Evolutionary conservation across 2,797 vertebrate species (phyloP), one percentile per base, ranked within the genome.

Genomic region (Halcyon smyrnensis): DNA sequence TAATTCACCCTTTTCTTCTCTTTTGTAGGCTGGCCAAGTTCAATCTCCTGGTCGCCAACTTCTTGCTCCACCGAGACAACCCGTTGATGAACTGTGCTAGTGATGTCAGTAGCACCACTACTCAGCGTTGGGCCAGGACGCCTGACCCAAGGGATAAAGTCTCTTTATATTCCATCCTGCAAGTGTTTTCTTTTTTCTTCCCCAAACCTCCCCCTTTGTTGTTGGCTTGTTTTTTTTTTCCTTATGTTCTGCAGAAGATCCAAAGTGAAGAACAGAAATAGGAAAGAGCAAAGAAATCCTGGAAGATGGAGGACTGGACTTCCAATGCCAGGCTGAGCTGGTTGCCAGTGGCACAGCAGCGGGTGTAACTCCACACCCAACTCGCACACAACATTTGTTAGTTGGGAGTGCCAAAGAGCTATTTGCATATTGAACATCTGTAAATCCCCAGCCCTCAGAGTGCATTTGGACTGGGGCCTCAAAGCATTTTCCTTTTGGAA

Each of bases 101-200:
- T 97, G 95, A 97, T 96, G 95, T 96, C 91, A 97, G 87, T 90
- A 96, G 95, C 90, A 94, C 93, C 92, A 85, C 93, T 97, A 94
- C 95, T 94, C 94, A 95, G 95, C 1, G 5, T 15, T 94, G 90
- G 88, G 89, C 89, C 90, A 91, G 74, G 57, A 83, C 0, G 11
- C 17, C 67, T 76, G 57, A 88, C 89, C 53, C 1, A 0, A 45
- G 82, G 91, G 71, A 95, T 64, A 95, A 90, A 94, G 87, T 76
- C 92, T 87, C 75, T 96, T 94, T 96, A 92, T 95, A 85, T 45
- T 81, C 46, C 63, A 85, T 51, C 27, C 54, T 88, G 28, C n/a
- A 80, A 86, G 50, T 8, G 12, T 7, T 8, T 36, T 30, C 27
- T 3, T 4, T 27, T 48, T 20, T 12, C 10, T 57, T 12, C 16